These are phyloP conservation scores for Peromyscus aztecus DNA, from an alignment of 2,797 vertebrate species.

Conservation along the genomic window DNA sequence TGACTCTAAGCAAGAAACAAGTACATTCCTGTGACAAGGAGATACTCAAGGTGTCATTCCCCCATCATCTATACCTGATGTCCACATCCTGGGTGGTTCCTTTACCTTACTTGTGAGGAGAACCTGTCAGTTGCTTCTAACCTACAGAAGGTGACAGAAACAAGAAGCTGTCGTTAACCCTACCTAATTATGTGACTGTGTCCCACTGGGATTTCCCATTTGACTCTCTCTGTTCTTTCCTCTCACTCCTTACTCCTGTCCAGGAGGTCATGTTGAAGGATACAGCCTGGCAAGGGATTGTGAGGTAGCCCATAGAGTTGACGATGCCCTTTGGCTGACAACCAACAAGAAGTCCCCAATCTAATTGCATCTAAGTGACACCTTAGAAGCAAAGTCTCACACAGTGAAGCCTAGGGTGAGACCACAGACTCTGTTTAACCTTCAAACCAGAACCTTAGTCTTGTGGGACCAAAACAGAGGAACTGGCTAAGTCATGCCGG, in stretches of 20 bases:
- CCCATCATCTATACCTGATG: not conserved
- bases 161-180: rapidly evolving
- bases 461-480: not conserved
- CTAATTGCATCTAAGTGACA: not conserved
- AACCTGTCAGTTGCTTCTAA: not conserved
- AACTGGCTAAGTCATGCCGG: not conserved
- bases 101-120: not conserved
- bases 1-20: not conserved
- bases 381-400: not conserved
- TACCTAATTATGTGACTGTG: not conserved
- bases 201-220: not conserved
- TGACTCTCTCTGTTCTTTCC: not conserved
- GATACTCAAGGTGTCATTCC: not conserved
- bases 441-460: not conserved
- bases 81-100: not conserved
- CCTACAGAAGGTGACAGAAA: not conserved
- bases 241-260: not conserved
- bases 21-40: not conserved
- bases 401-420: not conserved
- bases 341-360: not conserved
- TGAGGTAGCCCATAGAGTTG: not conserved
- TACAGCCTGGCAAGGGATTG: not conserved
- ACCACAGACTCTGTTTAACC: not conserved
- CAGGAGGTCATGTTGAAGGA: not conserved
- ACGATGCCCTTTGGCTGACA: not conserved